Evolutionary conservation across 2,113 vertebrate species (phyloP), one percentile per base, ranked within the genome.

Genomic region (Leiothrix lutea): DNA sequence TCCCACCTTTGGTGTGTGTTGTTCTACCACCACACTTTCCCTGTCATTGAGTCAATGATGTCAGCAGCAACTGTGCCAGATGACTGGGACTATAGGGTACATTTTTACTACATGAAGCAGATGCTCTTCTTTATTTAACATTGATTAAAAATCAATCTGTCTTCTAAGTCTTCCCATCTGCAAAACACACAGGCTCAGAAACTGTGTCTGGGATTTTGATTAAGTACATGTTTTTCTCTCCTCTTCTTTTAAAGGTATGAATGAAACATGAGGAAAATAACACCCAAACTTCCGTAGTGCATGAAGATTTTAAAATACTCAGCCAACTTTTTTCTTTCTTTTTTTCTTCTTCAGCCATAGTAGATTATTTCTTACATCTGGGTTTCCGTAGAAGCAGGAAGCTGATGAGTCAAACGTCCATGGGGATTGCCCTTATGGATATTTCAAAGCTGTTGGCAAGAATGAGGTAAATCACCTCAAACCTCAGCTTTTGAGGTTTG

Each of bases 131-230:
- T 89, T 92, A 80, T 77, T 91, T 85, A 82, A 58, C 1, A 1
- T 58, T 86, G 67, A 86, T 93, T 92, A 94, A 95, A 92, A 90
- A 62, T 80, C 66, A 88, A 1, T 91, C 80, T 95, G 78, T 70
- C 74, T 95, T 90, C 42, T 80, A 73, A 90, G 50, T 91, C 47
- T 91, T 88, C 29, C 85, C 92, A 94, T 94, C 94, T 96, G 95
- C 85, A 69, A 90, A 95, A 95, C 78, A 91, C 78, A 89, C 53
- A 82, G 42, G 35, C 45, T 95, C 64, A 95, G 90, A 81, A 95
- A 94, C 62, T 25, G 24, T 0, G 3, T 12, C 62, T 92, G 62
- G 29, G 70, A 82, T 89, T 97, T 95, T 91, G 74, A 96, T 94
- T 85, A 91, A 92, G 35, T 85, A 40, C 62, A 75, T 38, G 24